Evolutionary conservation across 2,113 vertebrate genomes (phyloP).

Genomic region (Emydocephalus ijimae): DNA sequence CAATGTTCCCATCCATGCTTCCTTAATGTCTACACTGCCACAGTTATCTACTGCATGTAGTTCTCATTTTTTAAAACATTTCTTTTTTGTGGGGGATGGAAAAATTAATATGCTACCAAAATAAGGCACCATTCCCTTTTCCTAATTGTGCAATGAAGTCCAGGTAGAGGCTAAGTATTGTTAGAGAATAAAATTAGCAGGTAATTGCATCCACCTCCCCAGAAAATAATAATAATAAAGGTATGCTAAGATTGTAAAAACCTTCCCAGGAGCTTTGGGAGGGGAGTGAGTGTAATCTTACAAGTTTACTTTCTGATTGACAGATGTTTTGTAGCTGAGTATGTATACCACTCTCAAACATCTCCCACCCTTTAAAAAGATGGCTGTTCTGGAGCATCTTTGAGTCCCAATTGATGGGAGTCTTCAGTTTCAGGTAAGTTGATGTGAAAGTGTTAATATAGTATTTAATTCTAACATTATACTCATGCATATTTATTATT

Average conservation of each 20-base stretch:
- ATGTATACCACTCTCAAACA: neutral
- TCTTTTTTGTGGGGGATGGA: neutral
- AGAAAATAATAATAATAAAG: neutral
- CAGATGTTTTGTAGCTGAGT: neutral
- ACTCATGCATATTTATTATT: neutral
- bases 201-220: neutral
- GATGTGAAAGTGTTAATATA: neutral
- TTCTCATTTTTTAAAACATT: neutral
- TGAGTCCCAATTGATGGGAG: neutral
- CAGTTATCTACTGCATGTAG: neutral
- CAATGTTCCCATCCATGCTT: neutral
- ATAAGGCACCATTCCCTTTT: neutral
- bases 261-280: neutral
- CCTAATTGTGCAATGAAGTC: neutral
- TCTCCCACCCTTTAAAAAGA: neutral
- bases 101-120: neutral
- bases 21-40: neutral
- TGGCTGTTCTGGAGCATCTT: neutral
- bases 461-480: neutral
- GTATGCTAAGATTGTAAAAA: neutral
- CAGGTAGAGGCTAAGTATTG: neutral
- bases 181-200: neutral
- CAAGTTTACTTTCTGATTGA: neutral
- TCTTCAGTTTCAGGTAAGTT: neutral
- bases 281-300: neutral